Evolutionary conservation across 2,113 vertebrate genomes (phyloP).

Genomic region (Grantiella picta): DNA sequence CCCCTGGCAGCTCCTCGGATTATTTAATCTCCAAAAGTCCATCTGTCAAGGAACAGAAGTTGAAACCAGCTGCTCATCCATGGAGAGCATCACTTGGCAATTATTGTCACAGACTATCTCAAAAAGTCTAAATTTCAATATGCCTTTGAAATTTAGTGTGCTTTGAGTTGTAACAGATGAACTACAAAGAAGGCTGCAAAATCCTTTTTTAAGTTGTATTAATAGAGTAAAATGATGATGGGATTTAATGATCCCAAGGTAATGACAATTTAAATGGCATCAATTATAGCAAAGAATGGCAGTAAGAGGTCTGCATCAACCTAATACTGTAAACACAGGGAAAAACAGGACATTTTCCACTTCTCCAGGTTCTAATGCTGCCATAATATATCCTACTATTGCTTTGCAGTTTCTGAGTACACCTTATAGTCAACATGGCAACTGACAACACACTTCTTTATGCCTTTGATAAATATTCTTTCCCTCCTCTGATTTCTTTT

Average conservation of each 20-base stretch:
- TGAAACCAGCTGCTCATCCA: not conserved
- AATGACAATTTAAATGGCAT: not conserved
- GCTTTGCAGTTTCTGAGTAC: not conserved
- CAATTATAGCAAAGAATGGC: not conserved
- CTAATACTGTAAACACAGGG: not conserved
- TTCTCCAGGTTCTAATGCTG: not conserved
- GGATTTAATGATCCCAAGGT: not conserved
- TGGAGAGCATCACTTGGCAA: not conserved
- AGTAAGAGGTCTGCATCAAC: not conserved
- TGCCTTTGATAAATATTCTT: not conserved
- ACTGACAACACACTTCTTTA: not conserved
- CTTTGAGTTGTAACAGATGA: not conserved
- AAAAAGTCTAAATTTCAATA: not conserved
- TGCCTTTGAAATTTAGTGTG: not conserved
- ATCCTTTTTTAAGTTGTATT: not conserved
- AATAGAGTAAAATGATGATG: not conserved
- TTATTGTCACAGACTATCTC: not conserved
- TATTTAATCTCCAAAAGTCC: not conserved
- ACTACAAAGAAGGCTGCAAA: not conserved
- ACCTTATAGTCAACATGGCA: not conserved
- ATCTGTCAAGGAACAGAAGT: not conserved
- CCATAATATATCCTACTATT: not conserved
- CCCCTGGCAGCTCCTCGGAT: not conserved
- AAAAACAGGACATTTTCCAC: not conserved
- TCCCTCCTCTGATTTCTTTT: not conserved